Evolutionary conservation across 2,797 vertebrate species (phyloP).

Genomic region (Crocidura indochinensis): DNA sequence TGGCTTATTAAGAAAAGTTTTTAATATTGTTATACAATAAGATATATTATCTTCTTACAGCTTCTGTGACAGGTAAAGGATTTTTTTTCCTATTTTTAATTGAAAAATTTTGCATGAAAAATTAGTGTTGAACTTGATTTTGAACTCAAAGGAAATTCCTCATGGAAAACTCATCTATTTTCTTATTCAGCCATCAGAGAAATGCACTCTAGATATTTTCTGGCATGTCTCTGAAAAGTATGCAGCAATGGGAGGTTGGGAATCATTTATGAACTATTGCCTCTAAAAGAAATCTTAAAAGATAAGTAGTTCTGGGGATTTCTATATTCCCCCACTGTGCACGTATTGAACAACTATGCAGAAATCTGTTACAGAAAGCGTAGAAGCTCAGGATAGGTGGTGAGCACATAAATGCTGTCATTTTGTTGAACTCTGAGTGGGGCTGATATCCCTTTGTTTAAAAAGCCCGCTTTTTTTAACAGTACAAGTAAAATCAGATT

Average conservation of each 20-base stretch:
- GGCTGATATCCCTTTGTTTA: neutral
- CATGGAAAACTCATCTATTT: slow-evolving; percentile 27
- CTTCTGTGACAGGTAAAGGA: slow-evolving; percentile 47
- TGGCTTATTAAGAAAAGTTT: neutral
- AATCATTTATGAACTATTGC: slow-evolving; percentile 53
- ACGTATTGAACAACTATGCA: neutral
- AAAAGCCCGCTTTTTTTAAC: slow-evolving; percentile 21
- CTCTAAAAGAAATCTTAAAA: slow-evolving; percentile 19
- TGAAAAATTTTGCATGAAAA: slow-evolving; percentile 47
- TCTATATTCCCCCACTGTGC: neutral
- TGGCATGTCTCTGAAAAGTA: slow-evolving; percentile 25
- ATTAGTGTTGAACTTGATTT: slow-evolving; percentile 62
- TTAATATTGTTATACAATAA: slow-evolving; percentile 44
- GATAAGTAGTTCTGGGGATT: slow-evolving; percentile 32
- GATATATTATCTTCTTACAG: slow-evolving; percentile 39
- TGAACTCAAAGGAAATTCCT: slow-evolving; percentile 49
- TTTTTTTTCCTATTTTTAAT: slow-evolving; percentile 59
- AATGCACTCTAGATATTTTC: slow-evolving; percentile 35
- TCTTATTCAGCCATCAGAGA: slow-evolving; percentile 51
- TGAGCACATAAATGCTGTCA: neutral
- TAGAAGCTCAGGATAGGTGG: neutral
- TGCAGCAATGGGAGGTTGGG: neutral
- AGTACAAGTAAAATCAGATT: neutral
- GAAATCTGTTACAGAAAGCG: neutral
- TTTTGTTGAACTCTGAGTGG: slow-evolving; percentile 2